Base-by-base conservation (phyloP, 2,797 vertebrate species). In the Thaleichthys pacificus region DNA sequence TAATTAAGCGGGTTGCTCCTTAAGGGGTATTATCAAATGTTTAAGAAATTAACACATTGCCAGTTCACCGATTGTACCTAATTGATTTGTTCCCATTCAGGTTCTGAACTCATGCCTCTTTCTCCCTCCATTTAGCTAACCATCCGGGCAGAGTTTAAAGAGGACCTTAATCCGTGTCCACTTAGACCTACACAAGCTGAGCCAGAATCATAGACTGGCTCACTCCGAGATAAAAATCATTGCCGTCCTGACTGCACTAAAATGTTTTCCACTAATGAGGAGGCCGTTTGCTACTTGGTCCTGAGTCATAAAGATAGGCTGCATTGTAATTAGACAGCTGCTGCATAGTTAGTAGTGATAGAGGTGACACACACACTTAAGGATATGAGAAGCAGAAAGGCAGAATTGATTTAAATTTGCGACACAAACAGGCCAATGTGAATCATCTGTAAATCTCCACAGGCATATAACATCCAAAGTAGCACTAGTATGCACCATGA, bases 1-100 rank as follows among this genome's bases (percentile, higher is more conserved):
- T 92, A 92, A 93, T 93, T 91, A 93, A 91, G 80, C 82, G 84
- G 81, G 88, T 90, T 84, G 77, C 82, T 90, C 89, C 91, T 91
- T 84, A 72, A 80, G 90, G 89, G 89, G 79, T 81, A 80, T 87
- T 88, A 84, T 90, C 84, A 90, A 90, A 92, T 91, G 86, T 92
- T 90, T 86, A 89, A 88, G 81, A 92, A 92, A 89, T 92, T 79
- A 91, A 90, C 85, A 88, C 84, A 90, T 90, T 89, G 84, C 86
- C 88, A 84, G 85, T 89, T 89, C 80, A 82, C 84, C 81, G 85
- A 89, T 87, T 91, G 88, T 70, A 77, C 78, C 80, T 90, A 92
- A 93, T 90, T 92, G 89, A 93, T 93, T 92, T 88, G 85, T 88
- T 92, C 88, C 83, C 81, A 81, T 90, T 88, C 81, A 84, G 82